Evolutionary conservation across 2,888 invertebrate species (phyloP).

Genomic region (Teinopalpus imperialis): DNA sequence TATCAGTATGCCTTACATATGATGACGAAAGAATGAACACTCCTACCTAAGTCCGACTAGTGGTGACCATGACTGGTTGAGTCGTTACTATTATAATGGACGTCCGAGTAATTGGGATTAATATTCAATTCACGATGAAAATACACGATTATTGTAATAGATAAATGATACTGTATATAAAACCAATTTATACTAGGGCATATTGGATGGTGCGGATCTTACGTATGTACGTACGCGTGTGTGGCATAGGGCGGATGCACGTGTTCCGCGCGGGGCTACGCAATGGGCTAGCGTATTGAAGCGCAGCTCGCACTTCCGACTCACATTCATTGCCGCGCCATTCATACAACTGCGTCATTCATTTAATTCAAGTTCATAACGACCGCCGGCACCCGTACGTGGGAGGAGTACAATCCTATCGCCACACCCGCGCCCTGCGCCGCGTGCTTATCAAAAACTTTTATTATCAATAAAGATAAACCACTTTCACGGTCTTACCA

Average conservation of each 20-base stretch:
- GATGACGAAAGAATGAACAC: too few species aligned
- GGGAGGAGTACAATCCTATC: conserved; percentile 50
- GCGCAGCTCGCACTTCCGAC: conserved; percentile 72
- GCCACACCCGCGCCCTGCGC: conserved; percentile 47
- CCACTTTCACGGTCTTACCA: conserved; percentile 43
- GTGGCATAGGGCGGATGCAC: conserved; percentile 60
- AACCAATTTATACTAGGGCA: too few species aligned
- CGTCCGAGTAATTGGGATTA: too few species aligned
- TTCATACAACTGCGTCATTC: conserved; percentile 78
- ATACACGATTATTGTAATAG: background rate
- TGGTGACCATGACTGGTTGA: too few species aligned
- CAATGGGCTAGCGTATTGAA: conserved; percentile 67
- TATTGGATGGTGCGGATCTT: too few species aligned
- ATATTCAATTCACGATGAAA: too few species aligned
- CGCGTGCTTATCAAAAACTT: conserved; percentile 49
- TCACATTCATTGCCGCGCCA: conserved; percentile 76
- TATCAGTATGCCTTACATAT: too few species aligned
- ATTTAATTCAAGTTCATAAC: conserved; percentile 79
- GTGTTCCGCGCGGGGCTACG: conserved; percentile 34
- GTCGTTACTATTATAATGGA: too few species aligned
- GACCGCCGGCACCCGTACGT: conserved; percentile 54
- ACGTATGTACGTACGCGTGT: too few species aligned
- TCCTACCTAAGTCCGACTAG: too few species aligned
- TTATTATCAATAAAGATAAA: conserved; percentile 56
- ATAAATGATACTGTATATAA: too few species aligned